Conservation (phyloP, 1,140 invertebrate genomes). For the Orius insidiosus region DNA sequence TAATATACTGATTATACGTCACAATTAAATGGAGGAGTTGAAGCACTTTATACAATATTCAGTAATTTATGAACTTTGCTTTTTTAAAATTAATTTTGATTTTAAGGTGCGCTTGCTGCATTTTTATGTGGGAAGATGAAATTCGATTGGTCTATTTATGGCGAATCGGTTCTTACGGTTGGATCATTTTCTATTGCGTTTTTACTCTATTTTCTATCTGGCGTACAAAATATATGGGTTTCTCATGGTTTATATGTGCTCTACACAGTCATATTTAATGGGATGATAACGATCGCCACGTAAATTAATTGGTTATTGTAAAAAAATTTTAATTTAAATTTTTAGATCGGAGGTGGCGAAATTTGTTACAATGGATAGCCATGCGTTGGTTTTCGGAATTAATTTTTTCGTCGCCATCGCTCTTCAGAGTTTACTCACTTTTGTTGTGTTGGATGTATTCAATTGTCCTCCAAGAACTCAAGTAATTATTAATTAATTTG, state of each 20-base stretch:
- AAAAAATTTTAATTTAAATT: no score
- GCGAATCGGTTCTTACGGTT: constrained; percentile 33
- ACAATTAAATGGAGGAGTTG: constrained; percentile 33
- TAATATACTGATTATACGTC: constrained; percentile 18
- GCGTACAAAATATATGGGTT: constrained; percentile 41
- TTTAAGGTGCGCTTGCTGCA: constrained; percentile 29
- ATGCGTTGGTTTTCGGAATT: constrained; percentile 75
- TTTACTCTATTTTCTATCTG: constrained; percentile 40
- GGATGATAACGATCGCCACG: constrained; percentile 75
- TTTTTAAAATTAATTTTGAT: no score
- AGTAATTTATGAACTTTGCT: no score
- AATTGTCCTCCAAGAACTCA: no score
- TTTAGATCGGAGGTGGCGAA: no score
- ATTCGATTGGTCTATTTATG: constrained; percentile 36
- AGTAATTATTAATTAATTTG: no score
- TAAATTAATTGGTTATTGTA: constrained; percentile 47
- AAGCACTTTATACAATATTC: constrained; percentile 30
- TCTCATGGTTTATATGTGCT: constrained; percentile 58
- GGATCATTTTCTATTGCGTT: constrained; percentile 43
- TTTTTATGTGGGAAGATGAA: constrained; percentile 31
- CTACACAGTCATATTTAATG: constrained; percentile 62
- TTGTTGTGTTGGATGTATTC: constrained; percentile 42
- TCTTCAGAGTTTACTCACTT: constrained; percentile 59
- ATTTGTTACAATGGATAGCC: no score
- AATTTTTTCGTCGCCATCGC: constrained; percentile 73